Conservation (phyloP, 2,797 vertebrate species). For the Muscicapa comitata region DNA sequence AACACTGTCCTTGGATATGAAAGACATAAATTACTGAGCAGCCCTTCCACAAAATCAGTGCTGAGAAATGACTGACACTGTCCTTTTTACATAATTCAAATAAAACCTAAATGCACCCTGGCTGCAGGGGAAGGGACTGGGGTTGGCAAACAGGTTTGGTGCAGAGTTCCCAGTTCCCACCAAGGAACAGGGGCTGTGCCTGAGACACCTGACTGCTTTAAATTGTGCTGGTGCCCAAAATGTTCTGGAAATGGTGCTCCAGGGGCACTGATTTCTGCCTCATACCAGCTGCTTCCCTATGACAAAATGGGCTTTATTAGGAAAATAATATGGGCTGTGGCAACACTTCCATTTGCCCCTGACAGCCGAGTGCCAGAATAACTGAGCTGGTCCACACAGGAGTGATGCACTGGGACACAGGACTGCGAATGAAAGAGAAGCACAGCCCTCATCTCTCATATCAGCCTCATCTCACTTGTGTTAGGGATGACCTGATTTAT, state of each 20-base stretch:
- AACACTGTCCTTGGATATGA: background rate
- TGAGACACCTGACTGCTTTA: background rate
- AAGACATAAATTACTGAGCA: background rate
- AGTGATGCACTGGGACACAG: background rate
- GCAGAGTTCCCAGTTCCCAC: background rate
- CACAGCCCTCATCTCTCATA: background rate
- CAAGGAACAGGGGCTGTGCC: background rate
- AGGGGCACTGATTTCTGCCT: background rate
- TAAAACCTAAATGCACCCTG: background rate
- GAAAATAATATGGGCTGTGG: background rate
- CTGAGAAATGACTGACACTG: background rate
- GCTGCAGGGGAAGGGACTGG: background rate
- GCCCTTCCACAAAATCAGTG: background rate
- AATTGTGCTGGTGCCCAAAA: background rate
- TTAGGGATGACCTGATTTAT: background rate
- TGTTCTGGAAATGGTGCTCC: background rate
- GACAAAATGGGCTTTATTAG: background rate
- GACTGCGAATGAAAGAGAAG: fast-evolving
- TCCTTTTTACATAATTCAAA: background rate
- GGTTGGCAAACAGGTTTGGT: background rate
- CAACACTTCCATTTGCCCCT: background rate
- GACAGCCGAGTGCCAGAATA: background rate
- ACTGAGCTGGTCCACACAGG: background rate
- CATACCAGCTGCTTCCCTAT: background rate
- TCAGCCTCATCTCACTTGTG: background rate